Base-by-base conservation (phyloP, 2,797 vertebrate species). In the Propithecus perrieri region DNA sequence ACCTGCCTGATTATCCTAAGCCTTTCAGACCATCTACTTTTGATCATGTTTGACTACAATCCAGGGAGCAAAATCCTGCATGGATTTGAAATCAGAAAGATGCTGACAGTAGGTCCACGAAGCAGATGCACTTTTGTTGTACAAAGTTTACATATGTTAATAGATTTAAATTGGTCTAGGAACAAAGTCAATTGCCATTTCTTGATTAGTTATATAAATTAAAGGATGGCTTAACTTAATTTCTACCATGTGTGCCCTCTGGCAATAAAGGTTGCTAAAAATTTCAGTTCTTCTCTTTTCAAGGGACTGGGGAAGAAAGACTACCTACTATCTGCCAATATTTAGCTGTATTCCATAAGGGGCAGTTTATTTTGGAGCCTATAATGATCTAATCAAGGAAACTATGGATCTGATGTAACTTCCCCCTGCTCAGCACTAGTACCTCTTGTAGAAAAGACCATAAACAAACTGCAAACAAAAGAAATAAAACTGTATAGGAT, bases 171-270 rank as follows among this genome's bases (percentile, higher is more conserved):
- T 80, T 91, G 76, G 96, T 96, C 96, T 96, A 86, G 81, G 93
- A 97, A 97, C 96, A 97, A 96, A 97, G 87, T 69, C 57, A 81
- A 89, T 96, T 97, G 95, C 57, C 38, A 87, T 95, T 79, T 96
- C 94, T 94, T 97, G 92, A 98, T 98, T 98, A 96, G 96, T 97
- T 97, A 97, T 95, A 94, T 98, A 97, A 98, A 98, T 97, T 93
- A 97, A 98, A 97, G 97, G 85, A 94, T 93, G 83, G 71, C 69
- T 98, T 97, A 97, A 98, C 95, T 96, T 97, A 98, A 97, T 98
- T 96, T 96, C 88, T 98, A 95, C 97, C 95, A 96, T 92, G 95
- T 98, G 95, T 97, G 78, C 90, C 95, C 93, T 33, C 1, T 90
- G 80, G 95, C 94, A 97, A 90, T 46, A 95, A 38, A 91, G 61